Conservation (phyloP, 92 coral and sea anemone genomes). For the Paramuricea clavata region DNA sequence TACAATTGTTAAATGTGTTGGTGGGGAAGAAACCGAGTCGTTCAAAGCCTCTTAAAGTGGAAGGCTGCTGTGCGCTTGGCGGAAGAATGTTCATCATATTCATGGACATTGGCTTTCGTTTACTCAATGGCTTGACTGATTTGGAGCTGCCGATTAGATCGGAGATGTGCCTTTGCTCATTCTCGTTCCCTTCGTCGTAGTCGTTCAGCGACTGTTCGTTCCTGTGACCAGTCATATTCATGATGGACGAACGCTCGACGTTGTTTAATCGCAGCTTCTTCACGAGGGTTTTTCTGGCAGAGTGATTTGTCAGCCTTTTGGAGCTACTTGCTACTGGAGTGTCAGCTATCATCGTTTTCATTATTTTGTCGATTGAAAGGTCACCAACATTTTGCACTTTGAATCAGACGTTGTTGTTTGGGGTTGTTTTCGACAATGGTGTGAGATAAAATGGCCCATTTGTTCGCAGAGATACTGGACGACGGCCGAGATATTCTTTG, state of each 20-base stretch:
- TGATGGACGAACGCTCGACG: constrained; percentile 53
- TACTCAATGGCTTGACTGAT: no score
- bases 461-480: constrained; percentile 24
- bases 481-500: constrained; percentile 43
- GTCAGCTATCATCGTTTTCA: constrained; percentile 49
- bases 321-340: constrained; percentile 36
- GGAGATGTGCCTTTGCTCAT: no score
- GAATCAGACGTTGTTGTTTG: constrained; percentile 45
- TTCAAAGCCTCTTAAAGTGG: no score
- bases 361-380: constrained; percentile 37
- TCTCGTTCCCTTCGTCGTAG: constrained; percentile 63
- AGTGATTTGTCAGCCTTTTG: constrained; percentile 60
- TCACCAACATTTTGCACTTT: constrained; percentile 65
- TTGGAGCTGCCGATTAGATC: no score
- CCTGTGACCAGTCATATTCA: constrained; percentile 54
- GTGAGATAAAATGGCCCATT: constrained; percentile 60
- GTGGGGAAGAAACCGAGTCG: no score
- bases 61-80: no score
- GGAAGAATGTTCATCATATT: no score
- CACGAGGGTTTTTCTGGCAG: constrained; percentile 56
- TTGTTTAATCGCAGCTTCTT: constrained; percentile 46
- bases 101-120: no score
- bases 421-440: constrained; percentile 34
- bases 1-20: no score
- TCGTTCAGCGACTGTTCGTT: constrained; percentile 63